Evolutionary conservation across 2,113 vertebrate genomes (phyloP).

Genomic region (Mirza zaza): DNA sequence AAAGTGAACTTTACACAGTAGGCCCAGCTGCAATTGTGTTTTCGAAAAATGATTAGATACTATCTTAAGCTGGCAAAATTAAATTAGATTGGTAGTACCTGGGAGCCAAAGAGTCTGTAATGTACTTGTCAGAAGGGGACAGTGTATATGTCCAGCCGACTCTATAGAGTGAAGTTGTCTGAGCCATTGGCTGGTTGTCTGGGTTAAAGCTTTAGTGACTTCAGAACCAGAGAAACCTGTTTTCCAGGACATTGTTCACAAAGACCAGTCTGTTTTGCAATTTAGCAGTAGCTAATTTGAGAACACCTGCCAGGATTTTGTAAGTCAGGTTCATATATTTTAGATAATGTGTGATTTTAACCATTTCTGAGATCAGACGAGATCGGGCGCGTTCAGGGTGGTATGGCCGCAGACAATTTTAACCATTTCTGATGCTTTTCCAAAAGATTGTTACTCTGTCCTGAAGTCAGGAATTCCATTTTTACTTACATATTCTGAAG

Average conservation of each 20-base stretch:
- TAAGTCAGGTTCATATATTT: background rate
- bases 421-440: background rate
- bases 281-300: background rate
- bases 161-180: background rate
- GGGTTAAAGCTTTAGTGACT: background rate
- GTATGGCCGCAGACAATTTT: too few relatives aligned
- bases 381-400: too few relatives aligned
- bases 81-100: background rate
- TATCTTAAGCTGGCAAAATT: background rate
- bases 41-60: background rate
- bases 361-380: too few relatives aligned
- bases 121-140: background rate
- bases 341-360: background rate
- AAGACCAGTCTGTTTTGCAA: background rate
- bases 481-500: background rate
- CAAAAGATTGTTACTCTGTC: background rate
- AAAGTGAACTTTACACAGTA: background rate
- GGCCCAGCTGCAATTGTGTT: background rate
- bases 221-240: slow-evolving; percentile 57
- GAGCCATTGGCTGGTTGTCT: background rate
- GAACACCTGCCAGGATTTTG: background rate
- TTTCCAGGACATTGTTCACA: background rate
- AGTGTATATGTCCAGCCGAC: background rate
- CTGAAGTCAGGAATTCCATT: background rate
- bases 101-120: background rate